Conservation (phyloP, 2,113 vertebrate species). For the Entelurus aequoreus region DNA sequence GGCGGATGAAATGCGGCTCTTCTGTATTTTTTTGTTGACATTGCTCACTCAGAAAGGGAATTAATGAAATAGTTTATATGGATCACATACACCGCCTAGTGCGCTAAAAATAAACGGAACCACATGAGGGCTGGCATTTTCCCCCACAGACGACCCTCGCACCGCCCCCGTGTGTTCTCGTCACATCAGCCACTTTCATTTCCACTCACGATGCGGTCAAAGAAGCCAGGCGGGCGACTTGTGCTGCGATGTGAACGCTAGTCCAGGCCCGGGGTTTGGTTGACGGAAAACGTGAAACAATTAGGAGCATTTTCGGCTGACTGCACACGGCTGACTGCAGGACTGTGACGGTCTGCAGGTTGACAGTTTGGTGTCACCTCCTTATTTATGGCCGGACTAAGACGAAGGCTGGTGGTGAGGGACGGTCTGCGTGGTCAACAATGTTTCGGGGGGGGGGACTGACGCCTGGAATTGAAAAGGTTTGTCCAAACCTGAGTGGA, state of each 20-base stretch:
- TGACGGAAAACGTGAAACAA: slow-evolving; percentile 36
- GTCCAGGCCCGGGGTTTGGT: slow-evolving; percentile 20
- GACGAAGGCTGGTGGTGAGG: slow-evolving; percentile 42
- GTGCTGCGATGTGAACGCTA: slow-evolving; percentile 25
- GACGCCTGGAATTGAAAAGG: background rate
- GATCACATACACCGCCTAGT: slow-evolving; percentile 49
- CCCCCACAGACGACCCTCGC: slow-evolving; percentile 29
- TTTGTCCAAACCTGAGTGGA: too few species aligned
- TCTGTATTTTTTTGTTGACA: slow-evolving; percentile 50
- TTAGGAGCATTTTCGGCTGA: slow-evolving; percentile 31
- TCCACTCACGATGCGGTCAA: slow-evolving; percentile 14
- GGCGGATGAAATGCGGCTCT: too few species aligned
- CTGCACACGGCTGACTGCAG: slow-evolving; percentile 37
- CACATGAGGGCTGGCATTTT: slow-evolving; percentile 46
- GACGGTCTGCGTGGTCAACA: slow-evolving; percentile 20
- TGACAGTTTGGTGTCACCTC: slow-evolving; percentile 77
- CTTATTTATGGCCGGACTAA: slow-evolving; percentile 64
- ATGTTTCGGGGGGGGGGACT: background rate
- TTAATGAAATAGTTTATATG: slow-evolving; percentile 56
- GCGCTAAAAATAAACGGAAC: slow-evolving; percentile 63
- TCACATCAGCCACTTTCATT: slow-evolving; percentile 18
- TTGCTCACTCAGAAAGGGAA: slow-evolving; percentile 26
- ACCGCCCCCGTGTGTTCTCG: slow-evolving; percentile 14
- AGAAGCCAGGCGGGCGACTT: slow-evolving; percentile 23
- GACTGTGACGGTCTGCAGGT: slow-evolving; percentile 58